Percentiles rank a stretch among this genome's conserved stretches.
phyloP scores from a whole-genome alignment of 2,888 invertebrate species.

The Drosophila mercatorum region DNA sequence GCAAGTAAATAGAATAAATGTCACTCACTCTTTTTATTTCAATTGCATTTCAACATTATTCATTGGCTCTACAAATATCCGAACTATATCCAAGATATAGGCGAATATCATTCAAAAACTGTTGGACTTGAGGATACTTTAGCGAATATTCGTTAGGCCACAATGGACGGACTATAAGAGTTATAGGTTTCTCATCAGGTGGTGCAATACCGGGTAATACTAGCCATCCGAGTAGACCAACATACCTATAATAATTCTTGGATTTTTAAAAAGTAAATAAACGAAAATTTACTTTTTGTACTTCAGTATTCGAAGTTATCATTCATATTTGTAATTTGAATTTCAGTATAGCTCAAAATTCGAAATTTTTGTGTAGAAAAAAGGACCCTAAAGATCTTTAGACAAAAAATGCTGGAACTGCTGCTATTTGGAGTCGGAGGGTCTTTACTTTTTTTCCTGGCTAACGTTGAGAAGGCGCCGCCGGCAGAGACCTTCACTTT shows the following conservation, averaged over 20 bases:
- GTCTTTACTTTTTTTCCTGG: slow-evolving; percentile 30
- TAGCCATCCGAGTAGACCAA: background rate
- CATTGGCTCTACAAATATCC: background rate
- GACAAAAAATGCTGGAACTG: slow-evolving; percentile 40
- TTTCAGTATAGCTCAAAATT: background rate
- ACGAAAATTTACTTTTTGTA: too few species aligned
- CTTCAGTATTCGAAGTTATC: too few species aligned
- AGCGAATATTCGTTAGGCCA: background rate
- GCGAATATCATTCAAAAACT: background rate
- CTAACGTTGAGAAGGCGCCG: slow-evolving; percentile 29
- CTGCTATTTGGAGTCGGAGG: slow-evolving; percentile 33
- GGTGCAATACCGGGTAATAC: background rate
- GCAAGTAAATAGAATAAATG: slow-evolving; percentile 80
- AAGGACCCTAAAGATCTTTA: background rate
- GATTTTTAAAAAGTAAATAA: too few species aligned
- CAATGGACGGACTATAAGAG: background rate
- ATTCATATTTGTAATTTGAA: too few species aligned
- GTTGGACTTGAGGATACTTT: background rate
- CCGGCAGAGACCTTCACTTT: background rate
- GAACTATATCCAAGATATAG: background rate
- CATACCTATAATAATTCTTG: too few species aligned
- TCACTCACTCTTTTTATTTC: slow-evolving; percentile 78
- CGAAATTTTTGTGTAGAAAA: background rate
- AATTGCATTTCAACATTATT: slow-evolving; percentile 33
- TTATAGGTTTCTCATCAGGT: background rate